Base-by-base conservation (phyloP, 2,888 invertebrate genomes). In the Biston betularia region DNA sequence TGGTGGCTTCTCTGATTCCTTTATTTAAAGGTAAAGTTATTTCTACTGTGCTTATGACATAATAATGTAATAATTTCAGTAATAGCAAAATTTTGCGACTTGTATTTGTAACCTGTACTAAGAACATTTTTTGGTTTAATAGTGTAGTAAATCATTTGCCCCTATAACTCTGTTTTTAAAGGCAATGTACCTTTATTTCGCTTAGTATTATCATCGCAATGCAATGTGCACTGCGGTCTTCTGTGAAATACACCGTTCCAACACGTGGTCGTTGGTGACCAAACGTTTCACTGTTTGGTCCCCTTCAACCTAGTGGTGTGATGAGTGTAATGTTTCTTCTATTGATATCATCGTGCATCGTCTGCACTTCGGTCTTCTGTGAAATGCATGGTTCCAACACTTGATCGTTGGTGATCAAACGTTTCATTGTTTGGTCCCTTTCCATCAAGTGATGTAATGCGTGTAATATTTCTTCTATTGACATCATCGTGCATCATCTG, bases 241-340 rank as follows among this genome's bases (percentile, higher is more conserved):
- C 48, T 15, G 15, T 6, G 7, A 15, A 48, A 15, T 48, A 15
- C 48, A 48, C n/a, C 48, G 8, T 48, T 48, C 15, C 9, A 15
- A 6, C 1, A 49, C 12, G 12, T 11, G 49, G 33, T 49, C 12
- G 8, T 6, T 10, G 5, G 12, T 45, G 61, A 24, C 35, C 49
- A 45, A 45, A 33, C 49, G 44, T 62, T 52, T 48, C 40, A 53
- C 24, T 58, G 58, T 40, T 49, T 66, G 63, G 63, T 56, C 59
- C 63, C 56, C 38, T 15, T 52, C n/a, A 38, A 55, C 15, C 54
- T 24, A 14, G 24, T 24, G 34, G 40, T 50, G 33, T 57, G 11
- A 34, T 49, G 49, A 12, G n/a, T 46, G 54, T 65, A 54, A 34
- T 10, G 15, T 40, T 6, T 50, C 40, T 6, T 1, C 45, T 45